These are phyloP conservation scores for Mechanitis messenoides DNA, from an alignment of 2,888 invertebrate genomes.

Conservation along the genomic window DNA sequence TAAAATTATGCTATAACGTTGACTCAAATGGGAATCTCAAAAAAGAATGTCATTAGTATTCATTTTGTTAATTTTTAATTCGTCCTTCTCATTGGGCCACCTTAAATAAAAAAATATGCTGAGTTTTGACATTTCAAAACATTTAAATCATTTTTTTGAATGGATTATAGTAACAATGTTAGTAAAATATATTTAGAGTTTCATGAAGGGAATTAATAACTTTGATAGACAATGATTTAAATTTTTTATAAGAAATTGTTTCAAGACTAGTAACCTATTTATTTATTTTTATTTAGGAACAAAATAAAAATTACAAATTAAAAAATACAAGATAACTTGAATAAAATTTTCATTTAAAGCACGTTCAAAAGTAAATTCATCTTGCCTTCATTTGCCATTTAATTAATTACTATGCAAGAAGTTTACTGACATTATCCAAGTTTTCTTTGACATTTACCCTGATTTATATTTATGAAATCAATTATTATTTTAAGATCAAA, in stretches of 20 bases:
- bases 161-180: too few species aligned
- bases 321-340: not conserved
- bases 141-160: too few species aligned
- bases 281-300: too few species aligned
- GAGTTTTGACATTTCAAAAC: too few species aligned
- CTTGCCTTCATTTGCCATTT: conserved; percentile 26
- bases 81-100: conserved; percentile 3
- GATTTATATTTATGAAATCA: conserved; percentile 44
- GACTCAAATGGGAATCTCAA: conserved; percentile 34
- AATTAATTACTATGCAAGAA: conserved; percentile 38
- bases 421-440: conserved; percentile 30
- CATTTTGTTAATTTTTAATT: conserved; percentile 33
- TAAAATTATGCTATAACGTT: conserved; percentile 35
- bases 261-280: too few species aligned
- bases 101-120: too few species aligned
- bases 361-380: conserved; percentile 14
- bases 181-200: too few species aligned
- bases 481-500: conserved; percentile 49
- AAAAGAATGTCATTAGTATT: conserved; percentile 45
- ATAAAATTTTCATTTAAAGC: conserved; percentile 15
- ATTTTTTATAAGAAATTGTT: too few species aligned
- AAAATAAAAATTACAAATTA: too few species aligned
- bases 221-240: too few species aligned
- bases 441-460: conserved; percentile 36
- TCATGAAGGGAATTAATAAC: too few species aligned